These are phyloP conservation scores for Mallateleia sp. DNA, from an alignment of 2,888 invertebrate species.

Conservation along the genomic window DNA sequence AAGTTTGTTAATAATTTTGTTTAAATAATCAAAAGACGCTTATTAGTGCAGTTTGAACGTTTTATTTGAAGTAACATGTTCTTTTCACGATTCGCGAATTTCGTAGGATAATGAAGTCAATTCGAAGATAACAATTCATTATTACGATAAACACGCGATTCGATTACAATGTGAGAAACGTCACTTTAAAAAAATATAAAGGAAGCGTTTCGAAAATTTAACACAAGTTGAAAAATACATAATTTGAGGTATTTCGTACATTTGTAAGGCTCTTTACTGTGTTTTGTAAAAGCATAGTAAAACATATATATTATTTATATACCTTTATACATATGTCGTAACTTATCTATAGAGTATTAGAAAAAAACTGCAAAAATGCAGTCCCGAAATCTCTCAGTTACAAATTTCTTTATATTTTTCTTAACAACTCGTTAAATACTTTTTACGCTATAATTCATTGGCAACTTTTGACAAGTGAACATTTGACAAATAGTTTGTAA, in stretches of 20 bases:
- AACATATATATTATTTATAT: slow-evolving; percentile 65
- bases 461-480: slow-evolving; percentile 39
- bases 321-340: slow-evolving; percentile 72
- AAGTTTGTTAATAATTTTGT: too few species aligned
- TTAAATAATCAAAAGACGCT: neutral
- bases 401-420: slow-evolving; percentile 3
- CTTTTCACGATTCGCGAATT: neutral
- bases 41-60: slow-evolving; percentile 13
- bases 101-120: too few species aligned
- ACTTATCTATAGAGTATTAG: slow-evolving; percentile 80
- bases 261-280: slow-evolving; percentile 49
- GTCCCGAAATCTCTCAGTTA: slow-evolving; percentile 48
- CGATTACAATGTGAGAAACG: neutral
- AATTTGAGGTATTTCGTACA: slow-evolving; percentile 53
- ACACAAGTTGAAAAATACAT: slow-evolving; percentile 9
- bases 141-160: neutral
- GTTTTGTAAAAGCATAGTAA: slow-evolving; percentile 58
- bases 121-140: neutral
- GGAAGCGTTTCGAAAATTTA: slow-evolving; percentile 2
- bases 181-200: slow-evolving; percentile 6
- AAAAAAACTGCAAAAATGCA: slow-evolving; percentile 58
- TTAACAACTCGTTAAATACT: slow-evolving; percentile 30
- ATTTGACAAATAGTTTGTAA: neutral
- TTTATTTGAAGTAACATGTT: slow-evolving; percentile 18
- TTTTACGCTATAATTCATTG: slow-evolving; percentile 19